These are phyloP conservation scores for Chaetorhynchus papuensis DNA, from an alignment of 2,113 vertebrate genomes.

Conservation along the genomic window DNA sequence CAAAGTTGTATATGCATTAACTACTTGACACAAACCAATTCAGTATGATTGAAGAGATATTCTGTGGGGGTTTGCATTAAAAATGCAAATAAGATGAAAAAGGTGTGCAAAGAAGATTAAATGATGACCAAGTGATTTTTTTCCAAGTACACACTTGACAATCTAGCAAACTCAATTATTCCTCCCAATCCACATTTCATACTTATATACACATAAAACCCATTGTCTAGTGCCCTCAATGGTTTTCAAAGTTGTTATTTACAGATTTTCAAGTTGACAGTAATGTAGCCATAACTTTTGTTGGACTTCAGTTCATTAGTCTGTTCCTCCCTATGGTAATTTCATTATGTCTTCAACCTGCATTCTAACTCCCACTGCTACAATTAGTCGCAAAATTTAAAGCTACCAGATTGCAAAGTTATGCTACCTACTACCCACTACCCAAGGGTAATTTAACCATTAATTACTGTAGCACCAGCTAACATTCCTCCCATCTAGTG, in stretches of 20 bases:
- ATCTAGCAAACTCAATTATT: conserved; percentile 7
- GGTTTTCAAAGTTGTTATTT: conserved; percentile 47
- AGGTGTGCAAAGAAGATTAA: neutral
- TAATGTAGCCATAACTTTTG: conserved; percentile 19
- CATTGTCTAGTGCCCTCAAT: neutral
- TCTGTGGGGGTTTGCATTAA: neutral
- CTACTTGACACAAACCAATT: neutral
- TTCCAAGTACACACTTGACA: neutral
- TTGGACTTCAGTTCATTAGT: conserved; percentile 36
- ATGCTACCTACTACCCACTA: conserved; percentile 23
- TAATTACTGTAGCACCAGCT: conserved; percentile 35
- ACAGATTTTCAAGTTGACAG: neutral
- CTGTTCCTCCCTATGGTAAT: conserved; percentile 20
- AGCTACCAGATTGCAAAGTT: conserved; percentile 45
- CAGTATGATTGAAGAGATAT: conserved; percentile 5
- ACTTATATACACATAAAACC: conserved; percentile 8
- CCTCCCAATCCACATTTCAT: neutral
- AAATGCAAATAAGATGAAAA: conserved; percentile 35
- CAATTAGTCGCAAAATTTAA: conserved; percentile 38
- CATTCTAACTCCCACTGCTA: conserved; percentile 30
- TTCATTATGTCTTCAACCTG: conserved; percentile 43
- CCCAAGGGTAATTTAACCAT: conserved; percentile 48
- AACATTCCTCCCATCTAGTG: neutral
- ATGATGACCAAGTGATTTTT: conserved; percentile 22
- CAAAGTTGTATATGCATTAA: neutral